These are phyloP conservation scores for Drosophila longiperda DNA, from an alignment of 2,888 invertebrate species.

Conservation along the genomic window DNA sequence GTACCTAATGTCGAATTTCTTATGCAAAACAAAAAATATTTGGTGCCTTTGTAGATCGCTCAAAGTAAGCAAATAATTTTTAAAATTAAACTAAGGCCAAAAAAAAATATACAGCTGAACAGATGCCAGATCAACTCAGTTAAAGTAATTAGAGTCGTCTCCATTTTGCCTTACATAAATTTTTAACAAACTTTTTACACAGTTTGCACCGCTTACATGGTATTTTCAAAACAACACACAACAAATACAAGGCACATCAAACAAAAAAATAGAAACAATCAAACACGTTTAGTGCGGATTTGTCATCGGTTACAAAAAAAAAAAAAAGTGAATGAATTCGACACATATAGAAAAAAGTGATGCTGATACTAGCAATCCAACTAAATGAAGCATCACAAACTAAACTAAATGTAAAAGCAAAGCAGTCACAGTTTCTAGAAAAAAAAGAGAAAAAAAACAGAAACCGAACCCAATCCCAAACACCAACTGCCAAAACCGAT, in stretches of 20 bases:
- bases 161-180: background rate
- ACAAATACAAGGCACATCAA: background rate
- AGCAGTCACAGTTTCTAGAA: conserved; percentile 51
- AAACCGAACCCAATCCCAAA: background rate
- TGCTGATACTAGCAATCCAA: conserved; percentile 33
- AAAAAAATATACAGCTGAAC: background rate
- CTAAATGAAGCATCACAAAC: conserved; percentile 73
- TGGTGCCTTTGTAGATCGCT: background rate
- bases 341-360: background rate
- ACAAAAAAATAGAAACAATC: conserved; percentile 54
- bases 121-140: background rate
- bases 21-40: background rate
- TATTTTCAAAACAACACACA: conserved; percentile 37
- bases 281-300: conserved; percentile 75
- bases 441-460: background rate
- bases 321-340: conserved; percentile 2
- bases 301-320: conserved; percentile 60
- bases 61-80: background rate
- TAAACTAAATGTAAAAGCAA: conserved; percentile 71
- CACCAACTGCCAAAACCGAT: conserved; percentile 17
- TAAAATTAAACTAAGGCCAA: background rate
- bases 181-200: background rate
- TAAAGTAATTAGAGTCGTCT: background rate
- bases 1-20: background rate
- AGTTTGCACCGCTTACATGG: background rate